Base-by-base conservation (phyloP, 2,113 vertebrate species). In the Centropus unirufus region DNA sequence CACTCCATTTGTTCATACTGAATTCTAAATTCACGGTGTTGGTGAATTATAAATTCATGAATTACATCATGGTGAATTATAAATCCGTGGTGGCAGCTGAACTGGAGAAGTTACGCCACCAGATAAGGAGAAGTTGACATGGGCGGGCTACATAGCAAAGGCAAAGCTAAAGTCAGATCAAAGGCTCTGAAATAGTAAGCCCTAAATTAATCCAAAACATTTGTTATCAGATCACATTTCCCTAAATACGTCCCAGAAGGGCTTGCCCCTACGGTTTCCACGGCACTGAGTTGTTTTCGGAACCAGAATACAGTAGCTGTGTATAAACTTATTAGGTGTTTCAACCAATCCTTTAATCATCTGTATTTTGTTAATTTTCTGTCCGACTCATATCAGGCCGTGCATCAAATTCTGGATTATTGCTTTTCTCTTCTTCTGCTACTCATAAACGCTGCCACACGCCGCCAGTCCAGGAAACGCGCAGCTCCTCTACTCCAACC, bases 361-460 rank as follows among this genome's bases (percentile, higher is more conserved):
- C 54, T 76, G 22, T 42, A 42, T 85, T 85, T 73, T 83, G n/a
- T 61, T 88, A 80, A 66, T 85, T 90, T 94, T 90, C 59, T 76
- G 70, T 58, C 70, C 79, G 58, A 69, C 32, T 44, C 46, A 51
- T 68, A 62, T 63, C 51, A 81, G 44, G 64, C 16, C 0, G 8
- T 27, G 27, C 76, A 83, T 93, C 82, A 80, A 83, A 86, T 68
- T 86, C 76, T 46, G 54, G 19, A n/a, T 90, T 90, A 49, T 49
- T 32, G 19, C 54, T 76, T 85, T 55, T 92, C 80, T 94, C 66
- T 76, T 59, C 59, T 70, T 44, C 61, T 75, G 4, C 72, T 83
- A 11, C 72, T 88, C 83, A 52, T 81, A 87, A 93, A 89, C 52
- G 73, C 55, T 49, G 57, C 81, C 69, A 75, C 0, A 0, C 79